These are phyloP conservation scores for Hydrophis major DNA, from an alignment of 2,797 vertebrate genomes.

Conservation along the genomic window DNA sequence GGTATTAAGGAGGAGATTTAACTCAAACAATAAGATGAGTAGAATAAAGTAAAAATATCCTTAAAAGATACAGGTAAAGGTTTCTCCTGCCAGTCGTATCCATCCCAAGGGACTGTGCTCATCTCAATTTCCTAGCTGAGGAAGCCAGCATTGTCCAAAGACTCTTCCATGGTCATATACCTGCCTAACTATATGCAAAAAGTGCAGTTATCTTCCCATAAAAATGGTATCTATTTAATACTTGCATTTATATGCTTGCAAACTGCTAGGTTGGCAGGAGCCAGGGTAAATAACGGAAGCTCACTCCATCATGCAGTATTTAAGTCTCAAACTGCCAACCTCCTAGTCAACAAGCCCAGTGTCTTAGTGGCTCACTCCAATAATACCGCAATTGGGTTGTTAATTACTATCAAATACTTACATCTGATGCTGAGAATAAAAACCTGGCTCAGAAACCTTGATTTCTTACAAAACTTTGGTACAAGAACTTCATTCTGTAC, in stretches of 20 bases:
- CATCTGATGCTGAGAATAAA: neutral
- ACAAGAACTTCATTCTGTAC: neutral
- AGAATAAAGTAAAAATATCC: neutral
- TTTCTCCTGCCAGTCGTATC: neutral
- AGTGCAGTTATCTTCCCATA: neutral
- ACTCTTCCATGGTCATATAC: neutral
- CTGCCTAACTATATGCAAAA: neutral
- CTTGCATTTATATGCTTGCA: no score
- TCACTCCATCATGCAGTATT: no score
- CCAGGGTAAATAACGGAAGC: no score
- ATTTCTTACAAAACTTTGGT: neutral
- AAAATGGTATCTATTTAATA: no score
- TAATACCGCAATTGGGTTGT: neutral
- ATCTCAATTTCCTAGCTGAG: neutral
- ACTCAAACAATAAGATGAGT: neutral
- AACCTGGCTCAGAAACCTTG: neutral
- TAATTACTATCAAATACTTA: neutral
- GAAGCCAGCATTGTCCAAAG: neutral
- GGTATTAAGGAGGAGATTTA: neutral
- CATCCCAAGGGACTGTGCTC: neutral
- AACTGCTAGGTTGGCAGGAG: no score
- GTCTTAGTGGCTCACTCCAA: no score
- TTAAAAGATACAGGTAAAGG: neutral
- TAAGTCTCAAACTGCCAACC: no score
- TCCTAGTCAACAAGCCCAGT: no score